Evolutionary conservation across 2,113 vertebrate species (phyloP), one percentile per base, ranked within the genome.

Genomic region (Bos indicus): DNA sequence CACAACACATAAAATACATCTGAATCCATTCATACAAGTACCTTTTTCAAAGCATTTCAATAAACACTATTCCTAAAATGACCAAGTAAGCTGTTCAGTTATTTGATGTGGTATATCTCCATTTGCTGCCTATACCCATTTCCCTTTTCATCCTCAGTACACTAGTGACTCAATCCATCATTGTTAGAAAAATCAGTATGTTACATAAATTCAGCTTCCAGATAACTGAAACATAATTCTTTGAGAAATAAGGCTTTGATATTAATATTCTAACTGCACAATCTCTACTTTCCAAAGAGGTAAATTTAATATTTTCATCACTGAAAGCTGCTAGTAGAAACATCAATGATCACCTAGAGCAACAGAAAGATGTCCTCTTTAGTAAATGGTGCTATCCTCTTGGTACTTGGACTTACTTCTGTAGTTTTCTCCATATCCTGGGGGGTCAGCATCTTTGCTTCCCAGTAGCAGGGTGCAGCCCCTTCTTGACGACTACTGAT

Each of bases 261-360:
- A 13, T 16, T 48, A 78, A 87, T 84, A 56, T 87, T 94, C 74
- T 86, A 80, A 92, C 30, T 23, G 36, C 3, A 59, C 51, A 92
- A 59, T 57, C 46, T 71, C 15, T 86, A 95, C 46, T 16, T 90
- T 93, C 82, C 54, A 90, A 96, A 87, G 33, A 59, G 15, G 92
- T 67, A 90, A 96, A 97, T 59, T 82, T 60, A 77, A 74, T 85
- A n/a, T 86, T 81, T 95, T 89, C 13, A 67, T 84, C 11, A 87
- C 64, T 40, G 17, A 96, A 89, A 90, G 19, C 33, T 94, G 62
- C n/a, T 56, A 89, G 56, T 14, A 36, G 40, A 56, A 97, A 52
- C 10, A 62, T 90, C 33, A 74, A 4, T 59, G 40, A 71, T 51
- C 21, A 93, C 51, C 74, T n/a, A 67, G 33, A 90, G 10, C 64